These are phyloP conservation scores for Amazona vittata DNA, from an alignment of 2,113 vertebrate species.

Conservation along the genomic window DNA sequence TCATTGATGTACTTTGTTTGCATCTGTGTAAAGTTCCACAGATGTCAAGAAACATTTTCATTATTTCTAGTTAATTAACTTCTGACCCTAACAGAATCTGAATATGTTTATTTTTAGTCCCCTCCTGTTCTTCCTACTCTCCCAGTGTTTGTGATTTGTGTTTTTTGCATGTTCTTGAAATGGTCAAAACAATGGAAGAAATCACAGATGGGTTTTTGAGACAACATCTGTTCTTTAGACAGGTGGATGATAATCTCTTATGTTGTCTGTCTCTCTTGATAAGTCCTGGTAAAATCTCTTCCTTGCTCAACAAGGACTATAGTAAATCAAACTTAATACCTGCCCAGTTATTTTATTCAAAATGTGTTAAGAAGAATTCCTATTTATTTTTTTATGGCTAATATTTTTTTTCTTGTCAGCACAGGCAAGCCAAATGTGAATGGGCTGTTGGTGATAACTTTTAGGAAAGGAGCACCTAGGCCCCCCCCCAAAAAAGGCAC, in stretches of 20 bases:
- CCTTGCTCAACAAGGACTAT: neutral
- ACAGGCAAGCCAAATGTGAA: neutral
- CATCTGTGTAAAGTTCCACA: neutral
- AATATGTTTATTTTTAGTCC: neutral
- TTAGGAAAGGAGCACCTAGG: neutral
- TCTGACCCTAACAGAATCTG: neutral
- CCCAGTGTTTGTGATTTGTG: neutral
- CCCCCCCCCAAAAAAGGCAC: neutral
- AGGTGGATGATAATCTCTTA: neutral
- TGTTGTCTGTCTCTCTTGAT: neutral
- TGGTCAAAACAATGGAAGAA: neutral
- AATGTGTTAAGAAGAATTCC: neutral
- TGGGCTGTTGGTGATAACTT: neutral
- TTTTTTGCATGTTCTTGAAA: constrained; percentile 10
- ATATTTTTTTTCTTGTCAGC: neutral
- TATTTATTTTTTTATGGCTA: neutral
- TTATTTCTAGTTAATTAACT: neutral
- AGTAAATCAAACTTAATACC: neutral
- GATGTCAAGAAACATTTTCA: neutral
- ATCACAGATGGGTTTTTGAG: neutral
- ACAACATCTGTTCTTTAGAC: constrained; percentile 34
- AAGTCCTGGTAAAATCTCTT: neutral
- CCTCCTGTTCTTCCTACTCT: neutral
- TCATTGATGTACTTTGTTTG: neutral
- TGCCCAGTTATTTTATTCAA: neutral